Percentiles rank a stretch among this genome's conserved stretches.
Conservation (phyloP, 2,888 invertebrate species). For the Eupithecia pulchellata region DNA sequence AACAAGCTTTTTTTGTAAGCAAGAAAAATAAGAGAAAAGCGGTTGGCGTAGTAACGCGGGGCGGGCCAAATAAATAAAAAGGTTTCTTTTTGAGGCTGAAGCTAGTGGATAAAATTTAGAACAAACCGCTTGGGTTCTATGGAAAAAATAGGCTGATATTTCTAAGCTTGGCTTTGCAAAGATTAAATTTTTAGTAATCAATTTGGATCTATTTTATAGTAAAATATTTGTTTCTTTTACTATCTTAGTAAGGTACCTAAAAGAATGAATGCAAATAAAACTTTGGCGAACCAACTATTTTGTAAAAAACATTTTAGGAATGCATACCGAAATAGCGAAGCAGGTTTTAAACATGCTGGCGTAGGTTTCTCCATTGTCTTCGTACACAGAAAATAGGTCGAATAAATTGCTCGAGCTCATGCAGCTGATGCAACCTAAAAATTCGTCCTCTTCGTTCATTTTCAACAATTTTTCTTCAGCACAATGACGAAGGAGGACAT, state of each 20-base stretch:
- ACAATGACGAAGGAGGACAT: conserved; percentile 55
- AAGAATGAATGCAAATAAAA: not conserved
- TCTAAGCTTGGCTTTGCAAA: not conserved
- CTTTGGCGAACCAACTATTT: conserved; percentile 15
- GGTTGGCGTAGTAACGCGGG: not conserved
- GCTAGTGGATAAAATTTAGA: not conserved
- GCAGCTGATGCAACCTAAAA: conserved; percentile 82
- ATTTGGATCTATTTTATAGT: not conserved
- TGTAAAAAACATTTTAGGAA: conserved; percentile 28
- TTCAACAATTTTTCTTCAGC: conserved; percentile 44
- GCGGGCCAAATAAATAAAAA: not conserved
- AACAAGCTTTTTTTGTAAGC: no score
- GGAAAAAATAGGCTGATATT: not conserved
- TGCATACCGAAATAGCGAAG: conserved; percentile 72
- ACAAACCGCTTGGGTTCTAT: not conserved
- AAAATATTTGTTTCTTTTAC: not conserved
- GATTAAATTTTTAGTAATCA: not conserved
- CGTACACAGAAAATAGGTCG: conserved; percentile 80
- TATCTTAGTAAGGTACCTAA: not conserved
- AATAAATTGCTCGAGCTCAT: conserved; percentile 78
- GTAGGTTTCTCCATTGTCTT: conserved; percentile 75
- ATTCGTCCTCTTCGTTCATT: conserved; percentile 75
- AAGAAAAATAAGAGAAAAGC: not conserved
- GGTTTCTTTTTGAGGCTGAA: no score
- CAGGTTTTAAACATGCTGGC: conserved; percentile 79